These are phyloP conservation scores for Sebastolobus altivelis DNA, from an alignment of 2,797 vertebrate species.

Conservation along the genomic window DNA sequence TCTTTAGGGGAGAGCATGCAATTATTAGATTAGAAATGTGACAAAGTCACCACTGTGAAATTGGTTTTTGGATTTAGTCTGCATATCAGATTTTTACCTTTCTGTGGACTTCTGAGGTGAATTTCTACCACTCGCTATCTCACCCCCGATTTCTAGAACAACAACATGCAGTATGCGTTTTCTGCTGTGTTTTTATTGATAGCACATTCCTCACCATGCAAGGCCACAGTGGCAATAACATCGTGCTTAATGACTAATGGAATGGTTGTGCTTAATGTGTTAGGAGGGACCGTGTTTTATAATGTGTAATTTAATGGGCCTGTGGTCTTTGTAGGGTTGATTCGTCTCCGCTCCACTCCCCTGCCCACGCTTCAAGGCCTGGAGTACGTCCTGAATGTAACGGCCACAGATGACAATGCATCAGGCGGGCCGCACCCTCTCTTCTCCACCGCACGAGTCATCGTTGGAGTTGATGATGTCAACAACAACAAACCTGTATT, in stretches of 20 bases:
- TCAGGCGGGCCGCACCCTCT: conserved; percentile 88
- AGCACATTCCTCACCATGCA: conserved; percentile 32
- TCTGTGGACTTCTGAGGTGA: conserved; percentile 41
- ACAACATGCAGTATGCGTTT: conserved; percentile 26
- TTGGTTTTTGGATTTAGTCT: conserved; percentile 71
- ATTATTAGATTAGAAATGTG: conserved; percentile 75
- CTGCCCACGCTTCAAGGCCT: conserved; percentile 90
- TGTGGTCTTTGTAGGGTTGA: conserved; percentile 83
- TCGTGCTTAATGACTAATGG: conserved; percentile 60
- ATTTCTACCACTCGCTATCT: conserved; percentile 40
- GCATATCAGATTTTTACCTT: conserved; percentile 63
- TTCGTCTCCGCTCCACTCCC: conserved; percentile 89
- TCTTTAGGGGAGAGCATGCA: conserved; percentile 54
- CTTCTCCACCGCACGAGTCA: conserved; percentile 85
- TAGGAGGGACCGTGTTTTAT: conserved; percentile 28
- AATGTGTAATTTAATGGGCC: conserved; percentile 47
- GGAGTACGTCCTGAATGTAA: conserved; percentile 90
- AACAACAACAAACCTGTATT: conserved; percentile 95
- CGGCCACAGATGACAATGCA: conserved; percentile 90
- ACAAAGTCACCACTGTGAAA: conserved; percentile 76
- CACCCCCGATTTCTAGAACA: conserved; percentile 32
- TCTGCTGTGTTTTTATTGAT: conserved; percentile 47
- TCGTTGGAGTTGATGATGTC: conserved; percentile 91
- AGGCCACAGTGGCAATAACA: conserved; percentile 54
- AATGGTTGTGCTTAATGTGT: conserved; percentile 40